Base-by-base conservation (phyloP, 2,797 vertebrate species). In the Emys orbicularis region DNA sequence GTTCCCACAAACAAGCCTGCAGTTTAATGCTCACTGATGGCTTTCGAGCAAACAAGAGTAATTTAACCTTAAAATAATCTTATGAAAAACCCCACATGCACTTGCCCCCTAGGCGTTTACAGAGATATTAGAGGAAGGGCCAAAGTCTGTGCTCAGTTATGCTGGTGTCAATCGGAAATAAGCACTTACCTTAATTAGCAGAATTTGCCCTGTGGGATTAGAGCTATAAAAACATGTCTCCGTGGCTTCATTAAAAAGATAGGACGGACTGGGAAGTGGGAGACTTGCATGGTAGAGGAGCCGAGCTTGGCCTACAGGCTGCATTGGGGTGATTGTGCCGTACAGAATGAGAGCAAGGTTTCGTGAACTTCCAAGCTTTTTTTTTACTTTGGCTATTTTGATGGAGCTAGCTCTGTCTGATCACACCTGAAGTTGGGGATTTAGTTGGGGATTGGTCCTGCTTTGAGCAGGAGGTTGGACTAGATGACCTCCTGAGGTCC, bases 331-430 rank as follows among this genome's bases (percentile, higher is more conserved):
- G n/a, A 15, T 11, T n/a, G 65, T 68, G 61, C 16, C 2, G 2
- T 68, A 37, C 18, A 92, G 85, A 5, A 52, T 54, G 37, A 86
- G 59, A 79, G 87, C 79, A 50, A 93, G 54, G 37, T 77, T 91
- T 31, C 79, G 1, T 31, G 68, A 86, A 57, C 83, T 89, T 84
- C n/a, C 88, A 96, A 87, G 86, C 79, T 34, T 90, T 76, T 90
- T 92, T 94, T 95, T 8, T 8, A 97, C 93, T 94, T 97, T 95
- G 94, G 89, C 86, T 97, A 89, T 91, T 96, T 95, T 96, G 92
- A 95, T 8, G 41, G 12, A 4, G 41, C 23, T 5, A 12, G 12
- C 3, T 29, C 41, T 37, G 37, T 23, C 18, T 23, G 19, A 72
- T 21, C 37, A 11, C 18, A 37, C 19, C 25, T 96, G 94, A 50